phyloP scores from a whole-genome alignment of 2,113 vertebrate genomes.

The Peucedramus taeniatus region DNA sequence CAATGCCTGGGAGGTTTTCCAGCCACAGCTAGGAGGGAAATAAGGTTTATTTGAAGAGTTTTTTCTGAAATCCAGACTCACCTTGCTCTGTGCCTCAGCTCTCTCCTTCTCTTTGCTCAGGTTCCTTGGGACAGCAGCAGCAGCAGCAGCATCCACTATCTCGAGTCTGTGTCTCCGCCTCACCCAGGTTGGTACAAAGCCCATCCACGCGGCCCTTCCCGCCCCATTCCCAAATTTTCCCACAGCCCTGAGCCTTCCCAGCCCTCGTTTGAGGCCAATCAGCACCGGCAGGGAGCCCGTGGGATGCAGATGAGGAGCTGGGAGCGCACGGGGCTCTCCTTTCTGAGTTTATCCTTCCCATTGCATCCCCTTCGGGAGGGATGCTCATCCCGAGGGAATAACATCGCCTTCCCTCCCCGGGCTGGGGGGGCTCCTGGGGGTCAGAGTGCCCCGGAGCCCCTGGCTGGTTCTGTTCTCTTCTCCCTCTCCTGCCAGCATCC shows the following conservation, averaged over 20 bases:
- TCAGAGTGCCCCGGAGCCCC: neutral
- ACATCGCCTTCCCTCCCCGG: neutral
- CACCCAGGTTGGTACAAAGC: conserved; percentile 80
- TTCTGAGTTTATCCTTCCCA: neutral
- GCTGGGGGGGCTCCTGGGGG: neutral
- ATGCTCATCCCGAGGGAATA: neutral
- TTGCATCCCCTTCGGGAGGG: neutral
- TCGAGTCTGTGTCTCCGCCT: conserved; percentile 71
- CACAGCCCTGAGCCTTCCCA: neutral
- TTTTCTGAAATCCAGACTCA: conserved; percentile 46
- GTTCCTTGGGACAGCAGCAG: conserved; percentile 62
- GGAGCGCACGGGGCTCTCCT: neutral
- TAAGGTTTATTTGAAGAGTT: neutral
- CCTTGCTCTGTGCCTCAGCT: neutral
- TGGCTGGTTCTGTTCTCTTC: neutral
- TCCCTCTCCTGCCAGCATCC: neutral
- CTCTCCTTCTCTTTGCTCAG: conserved; percentile 64
- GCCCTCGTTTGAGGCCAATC: conserved; percentile 57
- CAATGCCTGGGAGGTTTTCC: neutral
- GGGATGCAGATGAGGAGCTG: conserved; percentile 41
- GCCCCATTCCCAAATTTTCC: conserved; percentile 4
- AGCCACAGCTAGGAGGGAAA: neutral
- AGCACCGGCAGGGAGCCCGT: conserved; percentile 7
- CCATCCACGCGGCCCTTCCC: neutral
- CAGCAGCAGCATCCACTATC: conserved; percentile 60